Conservation (phyloP, 2,888 invertebrate species). For the Nineta flava region DNA sequence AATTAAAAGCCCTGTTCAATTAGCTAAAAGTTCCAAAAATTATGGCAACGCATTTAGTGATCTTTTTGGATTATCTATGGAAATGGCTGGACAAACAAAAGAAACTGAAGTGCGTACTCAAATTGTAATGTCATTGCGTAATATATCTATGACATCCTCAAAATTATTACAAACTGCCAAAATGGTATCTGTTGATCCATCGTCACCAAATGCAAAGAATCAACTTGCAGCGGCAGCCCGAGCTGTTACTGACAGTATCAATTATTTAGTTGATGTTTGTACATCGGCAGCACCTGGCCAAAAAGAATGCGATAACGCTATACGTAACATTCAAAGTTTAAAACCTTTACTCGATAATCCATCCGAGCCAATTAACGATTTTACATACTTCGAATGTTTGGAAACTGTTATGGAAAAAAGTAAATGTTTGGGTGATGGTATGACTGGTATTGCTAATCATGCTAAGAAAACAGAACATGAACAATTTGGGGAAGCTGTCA, state of each 20-base stretch:
- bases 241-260: conserved; percentile 84
- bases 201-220: conserved; percentile 80
- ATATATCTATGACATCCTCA: conserved; percentile 74
- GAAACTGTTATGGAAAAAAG: conserved; percentile 82
- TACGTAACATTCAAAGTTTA: conserved; percentile 78
- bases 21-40: conserved; percentile 59
- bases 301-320: conserved; percentile 91
- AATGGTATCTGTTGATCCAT: conserved; percentile 76
- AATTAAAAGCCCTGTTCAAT: conserved; percentile 48
- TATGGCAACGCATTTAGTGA: conserved; percentile 67
- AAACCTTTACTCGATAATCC: conserved; percentile 71
- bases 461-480: conserved; percentile 78
- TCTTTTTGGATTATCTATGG: conserved; percentile 62
- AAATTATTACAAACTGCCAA: conserved; percentile 78
- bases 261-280: conserved; percentile 72
- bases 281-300: conserved; percentile 88
- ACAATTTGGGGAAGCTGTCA: conserved; percentile 69
- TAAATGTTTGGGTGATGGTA: conserved; percentile 69
- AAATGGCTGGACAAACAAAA: conserved; percentile 69
- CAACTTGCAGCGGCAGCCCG: conserved; percentile 75
- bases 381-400: conserved; percentile 85
- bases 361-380: conserved; percentile 72
- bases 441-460: conserved; percentile 87
- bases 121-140: conserved; percentile 75
- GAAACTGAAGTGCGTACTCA: conserved; percentile 59